Evolutionary conservation across 1,140 invertebrate genomes (phyloP), one percentile per base, ranked within the genome.

Genomic region (Scaptomyza montana): DNA sequence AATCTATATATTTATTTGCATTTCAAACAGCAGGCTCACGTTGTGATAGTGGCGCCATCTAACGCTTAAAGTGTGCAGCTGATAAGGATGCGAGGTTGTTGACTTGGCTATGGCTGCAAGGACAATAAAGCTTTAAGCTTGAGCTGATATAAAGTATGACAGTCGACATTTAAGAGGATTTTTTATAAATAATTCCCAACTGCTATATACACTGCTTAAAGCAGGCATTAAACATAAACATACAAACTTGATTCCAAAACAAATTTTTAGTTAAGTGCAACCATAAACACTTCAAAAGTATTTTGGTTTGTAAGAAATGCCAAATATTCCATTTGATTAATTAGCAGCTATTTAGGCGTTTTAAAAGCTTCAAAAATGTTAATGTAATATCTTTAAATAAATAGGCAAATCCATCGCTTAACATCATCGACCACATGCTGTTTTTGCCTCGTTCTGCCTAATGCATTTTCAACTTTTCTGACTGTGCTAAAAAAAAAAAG

Each of bases 321-420:
- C 49, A 50, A 76, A 74, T 61, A 86, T 77, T 63, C 65, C 75
- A 60, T 76, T 81, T 86, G 81, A 86, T 86, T 86, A 87, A 86
- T 86, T 82, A 49, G 61, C 28, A 36, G 53, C 53, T 63, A 56
- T 53, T 55, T 49, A 55, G 59, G 28, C 63, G 43, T 21, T 63
- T 51, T 55, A 65, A 67, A 76, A 62, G 66, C 66, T 67, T 68
- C 55, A 68, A 50, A 68, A 74, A 81, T 78, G 74, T 86, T 81
- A 86, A 86, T 86, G 82, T 87, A 87, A 86, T 87, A 77, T 72
- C 79, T 80, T 79, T 69, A 76, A 73, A 64, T 43, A 67, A 56
- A 67, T 64, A 69, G 47, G 28, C 49, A 47, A 77, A 74, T 78
- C 82, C 50, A 66, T 60, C 39, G 41, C 47, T 12, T 51, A 74